A percentile compares a stretch with the other conserved stretches of the same genome.
These are phyloP conservation scores for Ictidomys tridecemlineatus DNA, from an alignment of 2,113 vertebrate species.

Conservation along the genomic window DNA sequence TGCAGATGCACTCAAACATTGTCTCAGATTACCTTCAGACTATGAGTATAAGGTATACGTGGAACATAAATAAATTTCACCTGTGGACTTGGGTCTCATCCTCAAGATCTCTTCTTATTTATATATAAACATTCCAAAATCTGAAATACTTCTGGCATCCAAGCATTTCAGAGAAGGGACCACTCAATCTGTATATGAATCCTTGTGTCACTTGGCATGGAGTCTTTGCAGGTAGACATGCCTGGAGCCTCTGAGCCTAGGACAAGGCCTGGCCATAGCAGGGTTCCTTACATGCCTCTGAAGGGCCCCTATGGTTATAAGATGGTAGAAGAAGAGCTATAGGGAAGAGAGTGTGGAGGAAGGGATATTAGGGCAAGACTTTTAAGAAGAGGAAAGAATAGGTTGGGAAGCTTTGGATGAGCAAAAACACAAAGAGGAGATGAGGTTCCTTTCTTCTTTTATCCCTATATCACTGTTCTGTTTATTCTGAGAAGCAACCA, in stretches of 20 bases:
- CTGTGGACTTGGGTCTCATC: too few species aligned
- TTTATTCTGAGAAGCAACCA: conserved; percentile 84
- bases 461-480: conserved; percentile 77
- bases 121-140: neutral
- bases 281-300: neutral
- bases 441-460: conserved; percentile 63
- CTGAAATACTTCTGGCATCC: neutral
- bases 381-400: neutral
- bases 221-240: neutral
- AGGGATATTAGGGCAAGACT: neutral
- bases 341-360: too few species aligned
- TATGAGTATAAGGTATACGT: neutral
- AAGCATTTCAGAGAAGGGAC: neutral
- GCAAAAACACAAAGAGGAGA: neutral
- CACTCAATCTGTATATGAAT: neutral
- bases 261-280: neutral
- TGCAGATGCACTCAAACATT: neutral
- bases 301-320: neutral
- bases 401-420: neutral
- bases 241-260: neutral
- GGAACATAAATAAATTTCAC: neutral
- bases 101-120: neutral
- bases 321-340: neutral
- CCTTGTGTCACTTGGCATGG: neutral
- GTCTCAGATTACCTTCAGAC: neutral